phyloP scores from a whole-genome alignment of 1,140 invertebrate genomes.

The Drosophila biarmipes region DNA sequence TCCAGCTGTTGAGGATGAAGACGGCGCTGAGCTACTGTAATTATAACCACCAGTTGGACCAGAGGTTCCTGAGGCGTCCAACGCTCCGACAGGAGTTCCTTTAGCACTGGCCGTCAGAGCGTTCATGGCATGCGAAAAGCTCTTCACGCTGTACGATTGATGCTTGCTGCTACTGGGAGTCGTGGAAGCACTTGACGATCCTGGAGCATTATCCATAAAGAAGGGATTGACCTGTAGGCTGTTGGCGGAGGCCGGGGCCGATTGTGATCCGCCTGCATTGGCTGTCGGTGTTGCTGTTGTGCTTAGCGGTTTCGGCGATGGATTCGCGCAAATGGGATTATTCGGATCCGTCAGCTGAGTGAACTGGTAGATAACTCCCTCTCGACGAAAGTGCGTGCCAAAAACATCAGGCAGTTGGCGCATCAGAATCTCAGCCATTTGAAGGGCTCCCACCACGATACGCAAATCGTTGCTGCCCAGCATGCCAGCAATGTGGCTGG shows the following conservation, averaged over 20 bases:
- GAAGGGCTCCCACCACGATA: slow-evolving; percentile 98
- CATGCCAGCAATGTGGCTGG: slow-evolving; percentile 99
- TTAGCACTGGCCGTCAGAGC: slow-evolving; percentile 75
- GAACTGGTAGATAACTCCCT: slow-evolving; percentile 97
- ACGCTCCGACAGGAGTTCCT: slow-evolving; percentile 12
- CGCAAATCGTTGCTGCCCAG: slow-evolving; percentile 97
- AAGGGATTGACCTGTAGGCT: slow-evolving; percentile 81
- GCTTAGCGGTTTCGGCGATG: slow-evolving; percentile 74
- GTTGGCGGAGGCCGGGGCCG: slow-evolving; percentile 77
- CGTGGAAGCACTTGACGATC: slow-evolving; percentile 48
- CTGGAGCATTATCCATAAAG: slow-evolving; percentile 69
- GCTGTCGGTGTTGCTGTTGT: slow-evolving; percentile 58
- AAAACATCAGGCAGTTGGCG: slow-evolving; percentile 97
- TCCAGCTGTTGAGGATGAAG: slow-evolving; percentile 46
- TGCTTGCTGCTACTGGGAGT: slow-evolving; percentile 80
- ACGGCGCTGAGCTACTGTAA: slow-evolving; percentile 78
- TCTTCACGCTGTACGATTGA: slow-evolving; percentile 78
- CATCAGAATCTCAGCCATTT: slow-evolving; percentile 98
- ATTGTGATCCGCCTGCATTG: slow-evolving; percentile 72
- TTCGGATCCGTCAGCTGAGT: slow-evolving; percentile 89
- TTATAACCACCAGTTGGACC: slow-evolving; percentile 41
- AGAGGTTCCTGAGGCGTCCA: slow-evolving; percentile 37
- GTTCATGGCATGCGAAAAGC: slow-evolving; percentile 83
- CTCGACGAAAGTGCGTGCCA: slow-evolving; percentile 96
- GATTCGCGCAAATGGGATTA: slow-evolving; percentile 84